These are phyloP conservation scores for Naja naja DNA, from an alignment of 2,113 vertebrate species.

Conservation along the genomic window DNA sequence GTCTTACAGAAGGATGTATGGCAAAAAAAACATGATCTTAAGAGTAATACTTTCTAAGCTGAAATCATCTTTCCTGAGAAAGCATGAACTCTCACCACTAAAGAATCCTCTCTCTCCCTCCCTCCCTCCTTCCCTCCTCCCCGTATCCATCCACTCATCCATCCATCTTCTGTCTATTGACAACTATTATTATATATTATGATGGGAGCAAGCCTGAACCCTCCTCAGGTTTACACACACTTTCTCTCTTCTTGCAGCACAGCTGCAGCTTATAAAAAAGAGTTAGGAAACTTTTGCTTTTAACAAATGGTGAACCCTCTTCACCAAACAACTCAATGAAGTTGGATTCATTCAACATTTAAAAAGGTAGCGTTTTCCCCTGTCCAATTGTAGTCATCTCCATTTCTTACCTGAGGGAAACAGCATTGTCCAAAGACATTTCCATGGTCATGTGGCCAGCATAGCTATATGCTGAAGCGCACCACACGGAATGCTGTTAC, in stretches of 20 bases:
- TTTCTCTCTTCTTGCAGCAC: background rate
- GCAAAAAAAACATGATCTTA: background rate
- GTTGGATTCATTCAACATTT: background rate
- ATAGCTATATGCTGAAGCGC: background rate
- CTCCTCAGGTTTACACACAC: background rate
- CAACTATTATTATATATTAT: background rate
- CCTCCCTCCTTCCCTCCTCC: background rate
- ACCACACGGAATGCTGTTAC: background rate
- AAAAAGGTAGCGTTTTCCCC: background rate
- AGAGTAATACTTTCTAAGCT: background rate
- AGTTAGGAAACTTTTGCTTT: background rate
- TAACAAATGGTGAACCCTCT: background rate
- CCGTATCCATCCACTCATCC: background rate
- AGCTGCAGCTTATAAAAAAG: background rate
- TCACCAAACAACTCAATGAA: background rate
- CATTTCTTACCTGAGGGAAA: background rate
- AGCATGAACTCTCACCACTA: background rate
- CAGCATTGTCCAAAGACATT: background rate
- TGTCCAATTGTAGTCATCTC: background rate
- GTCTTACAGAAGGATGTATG: background rate
- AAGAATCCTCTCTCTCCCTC: background rate
- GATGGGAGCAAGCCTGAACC: background rate
- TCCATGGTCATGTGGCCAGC: background rate
- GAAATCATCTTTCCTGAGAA: background rate
- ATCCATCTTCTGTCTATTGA: background rate